Percentiles rank a stretch among this genome's conserved stretches.
phyloP scores from a whole-genome alignment of 2,797 vertebrate genomes.

The Phrynocephalus vlangalii region DNA sequence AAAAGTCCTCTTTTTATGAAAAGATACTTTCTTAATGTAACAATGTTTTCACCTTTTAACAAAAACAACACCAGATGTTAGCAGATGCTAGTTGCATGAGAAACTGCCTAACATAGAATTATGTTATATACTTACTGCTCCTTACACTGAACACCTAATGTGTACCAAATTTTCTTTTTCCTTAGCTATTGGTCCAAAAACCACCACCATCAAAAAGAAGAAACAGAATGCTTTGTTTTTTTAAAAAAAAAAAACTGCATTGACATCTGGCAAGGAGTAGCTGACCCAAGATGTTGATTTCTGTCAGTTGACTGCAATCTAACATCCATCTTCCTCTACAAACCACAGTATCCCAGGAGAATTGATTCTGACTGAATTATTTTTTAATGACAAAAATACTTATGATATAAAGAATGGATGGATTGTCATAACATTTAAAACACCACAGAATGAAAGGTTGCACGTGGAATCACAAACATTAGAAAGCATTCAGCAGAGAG shows the following conservation, averaged over 20 bases:
- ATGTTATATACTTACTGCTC: background rate
- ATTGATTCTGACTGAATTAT: background rate
- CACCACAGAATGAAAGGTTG: no score
- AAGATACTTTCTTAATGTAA: background rate
- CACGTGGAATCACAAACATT: no score
- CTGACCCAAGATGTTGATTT: background rate
- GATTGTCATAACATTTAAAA: background rate
- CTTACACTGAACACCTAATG: no score
- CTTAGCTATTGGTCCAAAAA: background rate
- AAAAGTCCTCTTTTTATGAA: background rate
- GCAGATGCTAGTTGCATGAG: background rate
- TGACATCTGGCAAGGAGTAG: background rate
- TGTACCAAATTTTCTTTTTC: background rate
- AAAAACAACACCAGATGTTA: background rate
- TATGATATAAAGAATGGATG: background rate
- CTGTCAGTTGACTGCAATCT: background rate
- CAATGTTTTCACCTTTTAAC: background rate
- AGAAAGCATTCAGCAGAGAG: no score
- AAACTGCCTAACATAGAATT: no score
- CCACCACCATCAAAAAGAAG: background rate
- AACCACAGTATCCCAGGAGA: background rate
- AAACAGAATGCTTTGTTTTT: constrained; percentile 35
- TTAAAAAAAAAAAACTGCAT: background rate
- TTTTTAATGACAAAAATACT: background rate
- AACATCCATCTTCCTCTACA: background rate